phyloP scores from a whole-genome alignment of 2,113 vertebrate species.

The Scopus umbretta region DNA sequence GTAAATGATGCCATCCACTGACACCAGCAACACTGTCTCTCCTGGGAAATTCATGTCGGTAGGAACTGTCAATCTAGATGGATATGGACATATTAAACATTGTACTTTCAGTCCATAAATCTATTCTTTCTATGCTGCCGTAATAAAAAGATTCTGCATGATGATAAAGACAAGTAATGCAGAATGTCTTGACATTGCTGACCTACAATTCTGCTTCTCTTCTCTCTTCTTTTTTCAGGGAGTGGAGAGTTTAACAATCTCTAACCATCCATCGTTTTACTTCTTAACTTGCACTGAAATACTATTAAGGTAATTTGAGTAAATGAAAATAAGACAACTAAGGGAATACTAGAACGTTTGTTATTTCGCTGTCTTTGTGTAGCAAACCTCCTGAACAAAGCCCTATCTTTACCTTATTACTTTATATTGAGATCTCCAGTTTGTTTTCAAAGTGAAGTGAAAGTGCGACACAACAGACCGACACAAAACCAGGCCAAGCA shows the following conservation, averaged over 20 bases:
- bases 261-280: conserved; percentile 6
- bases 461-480: neutral
- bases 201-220: conserved; percentile 65
- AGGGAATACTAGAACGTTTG: neutral
- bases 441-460: neutral
- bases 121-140: conserved; percentile 66
- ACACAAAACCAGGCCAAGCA: neutral
- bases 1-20: conserved; percentile 82
- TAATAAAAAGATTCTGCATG: conserved; percentile 83
- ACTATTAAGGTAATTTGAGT: neutral
- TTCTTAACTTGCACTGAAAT: conserved; percentile 1
- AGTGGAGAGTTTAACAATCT: conserved; percentile 37
- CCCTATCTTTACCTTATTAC: neutral
- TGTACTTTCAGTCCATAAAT: conserved; percentile 73
- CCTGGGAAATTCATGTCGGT: conserved; percentile 89
- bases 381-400: neutral
- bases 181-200: conserved; percentile 72
- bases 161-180: conserved; percentile 76
- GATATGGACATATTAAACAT: conserved; percentile 82
- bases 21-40: conserved; percentile 81
- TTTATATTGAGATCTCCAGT: neutral
- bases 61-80: conserved; percentile 81
- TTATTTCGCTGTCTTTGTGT: neutral
- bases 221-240: neutral
- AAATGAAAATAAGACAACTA: neutral